Conservation (phyloP, 1,140 invertebrate genomes). For the Orchesella cincta region DNA sequence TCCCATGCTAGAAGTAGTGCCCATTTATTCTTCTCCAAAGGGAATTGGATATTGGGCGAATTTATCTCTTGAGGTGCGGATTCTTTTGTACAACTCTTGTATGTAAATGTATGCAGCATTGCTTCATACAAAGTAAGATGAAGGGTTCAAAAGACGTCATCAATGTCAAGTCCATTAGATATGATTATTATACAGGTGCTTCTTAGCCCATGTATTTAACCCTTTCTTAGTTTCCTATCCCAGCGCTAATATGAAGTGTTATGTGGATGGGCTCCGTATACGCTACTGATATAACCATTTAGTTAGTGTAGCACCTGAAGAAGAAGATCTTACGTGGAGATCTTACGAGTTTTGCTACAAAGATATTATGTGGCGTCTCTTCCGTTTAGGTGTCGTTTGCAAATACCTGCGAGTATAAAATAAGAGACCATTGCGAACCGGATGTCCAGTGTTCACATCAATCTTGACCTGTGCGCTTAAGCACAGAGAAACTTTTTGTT, state of each 20-base stretch:
- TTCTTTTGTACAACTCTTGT: neutral
- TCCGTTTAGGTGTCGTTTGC: slow-evolving; percentile 5
- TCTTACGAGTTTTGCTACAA: neutral
- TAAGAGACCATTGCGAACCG: neutral
- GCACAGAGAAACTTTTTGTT: no score
- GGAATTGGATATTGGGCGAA: no score
- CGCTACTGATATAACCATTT: neutral
- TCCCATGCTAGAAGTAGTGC: no score
- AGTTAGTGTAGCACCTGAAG: neutral
- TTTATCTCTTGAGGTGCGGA: no score
- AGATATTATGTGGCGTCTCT: slow-evolving; percentile 18
- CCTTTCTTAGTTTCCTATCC: neutral
- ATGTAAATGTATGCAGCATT: neutral
- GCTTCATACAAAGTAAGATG: neutral
- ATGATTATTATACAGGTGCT: slow-evolving; percentile 21
- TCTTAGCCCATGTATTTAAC: slow-evolving; percentile 15
- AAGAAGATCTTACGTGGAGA: slow-evolving; percentile 23
- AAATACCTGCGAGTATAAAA: slow-evolving; percentile 20
- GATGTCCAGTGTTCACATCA: slow-evolving; percentile 20
- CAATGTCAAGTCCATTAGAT: slow-evolving; percentile 43
- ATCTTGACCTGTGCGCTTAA: slow-evolving; percentile 15
- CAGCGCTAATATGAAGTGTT: neutral
- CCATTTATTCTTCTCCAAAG: no score
- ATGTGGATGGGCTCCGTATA: neutral
- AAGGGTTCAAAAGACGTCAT: slow-evolving; percentile 43